Conservation (phyloP, 2,113 vertebrate species). For the Pogonocichla stellata region DNA sequence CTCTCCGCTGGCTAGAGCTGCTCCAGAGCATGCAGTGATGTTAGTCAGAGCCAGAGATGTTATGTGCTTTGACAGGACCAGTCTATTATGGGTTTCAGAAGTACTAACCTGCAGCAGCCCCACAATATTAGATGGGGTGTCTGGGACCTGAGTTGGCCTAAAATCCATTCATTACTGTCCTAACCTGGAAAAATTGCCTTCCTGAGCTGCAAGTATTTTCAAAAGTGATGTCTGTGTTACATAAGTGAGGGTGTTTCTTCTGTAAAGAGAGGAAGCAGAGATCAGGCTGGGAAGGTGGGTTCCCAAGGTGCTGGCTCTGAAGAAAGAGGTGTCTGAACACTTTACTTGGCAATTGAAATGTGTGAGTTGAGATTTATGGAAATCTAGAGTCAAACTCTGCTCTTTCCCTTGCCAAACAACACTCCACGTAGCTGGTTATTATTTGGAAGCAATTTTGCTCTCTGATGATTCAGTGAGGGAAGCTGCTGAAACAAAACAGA, state of each 20-base stretch:
- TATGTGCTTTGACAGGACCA: constrained; percentile 41
- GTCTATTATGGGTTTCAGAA: constrained; percentile 45
- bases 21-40: not conserved
- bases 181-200: constrained; percentile 7
- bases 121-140: not conserved
- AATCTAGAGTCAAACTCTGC: constrained; percentile 18
- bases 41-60: constrained; percentile 15
- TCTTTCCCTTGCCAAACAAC: not conserved
- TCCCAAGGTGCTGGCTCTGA: not conserved
- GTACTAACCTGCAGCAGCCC: constrained; percentile 33
- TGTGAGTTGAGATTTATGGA: not conserved
- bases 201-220: constrained; percentile 33
- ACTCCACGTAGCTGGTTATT: not conserved
- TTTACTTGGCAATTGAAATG: not conserved
- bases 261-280: not conserved
- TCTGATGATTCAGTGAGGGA: constrained; percentile 46
- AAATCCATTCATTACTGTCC: constrained; percentile 9
- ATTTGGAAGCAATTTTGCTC: constrained; percentile 61
- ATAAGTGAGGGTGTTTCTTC: not conserved
- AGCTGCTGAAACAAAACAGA: constrained; percentile 49
- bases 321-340: not conserved
- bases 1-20: not conserved
- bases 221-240: not conserved
- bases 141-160: constrained; percentile 20
- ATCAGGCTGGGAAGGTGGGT: not conserved